A percentile compares a stretch with the other conserved stretches of the same genome.
Conservation (phyloP, 1,140 invertebrate species). For the Lordiphosa stackelbergi region DNA sequence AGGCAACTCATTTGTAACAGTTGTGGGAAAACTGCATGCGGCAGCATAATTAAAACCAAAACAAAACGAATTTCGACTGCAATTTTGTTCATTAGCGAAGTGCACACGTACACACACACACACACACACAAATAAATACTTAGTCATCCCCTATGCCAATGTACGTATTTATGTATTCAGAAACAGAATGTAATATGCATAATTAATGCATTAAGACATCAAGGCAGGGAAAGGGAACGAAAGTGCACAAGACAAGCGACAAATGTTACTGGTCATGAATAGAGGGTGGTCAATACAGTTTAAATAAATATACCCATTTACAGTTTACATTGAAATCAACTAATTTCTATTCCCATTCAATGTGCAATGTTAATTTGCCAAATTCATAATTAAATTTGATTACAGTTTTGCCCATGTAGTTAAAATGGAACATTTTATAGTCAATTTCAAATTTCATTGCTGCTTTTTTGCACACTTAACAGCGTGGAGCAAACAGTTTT, state of each 20-base stretch:
- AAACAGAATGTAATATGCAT: conserved; percentile 3
- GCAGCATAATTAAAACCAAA: conserved; percentile 12
- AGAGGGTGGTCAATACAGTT: not conserved
- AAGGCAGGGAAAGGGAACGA: not conserved
- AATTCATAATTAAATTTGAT: conserved; percentile 3
- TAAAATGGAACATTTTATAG: too few relatives aligned
- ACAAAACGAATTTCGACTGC: conserved; percentile 4
- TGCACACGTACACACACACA: not conserved
- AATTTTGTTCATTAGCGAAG: conserved; percentile 12
- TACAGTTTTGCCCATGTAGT: conserved; percentile 1
- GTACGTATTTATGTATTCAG: too few relatives aligned
- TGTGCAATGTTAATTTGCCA: conserved; percentile 3
- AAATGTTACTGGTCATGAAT: conserved; percentile 7
- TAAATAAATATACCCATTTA: not conserved
- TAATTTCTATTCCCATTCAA: not conserved
- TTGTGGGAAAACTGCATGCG: conserved; percentile 6
- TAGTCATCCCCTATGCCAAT: not conserved
- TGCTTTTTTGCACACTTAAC: too few relatives aligned
- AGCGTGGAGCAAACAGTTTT: too few relatives aligned
- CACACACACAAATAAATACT: conserved; percentile 8
- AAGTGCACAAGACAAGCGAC: conserved; percentile 5
- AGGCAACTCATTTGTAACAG: conserved; percentile 12
- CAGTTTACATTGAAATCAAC: too few relatives aligned
- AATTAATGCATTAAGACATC: conserved; percentile 13
- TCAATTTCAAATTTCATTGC: too few relatives aligned